Percentiles rank a stretch among this genome's conserved stretches.
These are phyloP conservation scores for Micronycteris hirsuta DNA, from an alignment of 2,113 vertebrate genomes.

Conservation along the genomic window DNA sequence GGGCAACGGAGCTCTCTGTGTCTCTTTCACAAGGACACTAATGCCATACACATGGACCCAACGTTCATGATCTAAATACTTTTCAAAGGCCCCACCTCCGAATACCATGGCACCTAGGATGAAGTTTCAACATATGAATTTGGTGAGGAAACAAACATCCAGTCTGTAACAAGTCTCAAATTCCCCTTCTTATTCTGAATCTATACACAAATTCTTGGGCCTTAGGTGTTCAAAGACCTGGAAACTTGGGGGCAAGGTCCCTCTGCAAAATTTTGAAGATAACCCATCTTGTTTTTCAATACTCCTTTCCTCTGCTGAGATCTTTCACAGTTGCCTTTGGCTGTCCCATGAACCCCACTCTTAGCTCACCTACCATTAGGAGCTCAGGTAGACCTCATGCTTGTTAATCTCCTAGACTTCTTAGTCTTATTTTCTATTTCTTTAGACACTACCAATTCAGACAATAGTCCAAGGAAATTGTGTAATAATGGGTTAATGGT, in stretches of 20 bases:
- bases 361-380: neutral
- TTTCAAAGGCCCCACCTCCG: neutral
- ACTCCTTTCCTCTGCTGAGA: neutral
- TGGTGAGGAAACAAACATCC: neutral
- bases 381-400: neutral
- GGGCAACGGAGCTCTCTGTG: neutral
- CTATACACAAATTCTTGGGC: neutral
- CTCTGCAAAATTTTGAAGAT: neutral
- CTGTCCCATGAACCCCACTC: neutral
- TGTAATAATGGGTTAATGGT: neutral
- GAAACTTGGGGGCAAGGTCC: neutral
- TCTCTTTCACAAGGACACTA: neutral
- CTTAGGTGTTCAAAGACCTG: neutral
- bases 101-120: neutral
- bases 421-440: neutral
- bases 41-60: neutral
- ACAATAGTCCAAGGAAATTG: neutral
- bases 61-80: neutral
- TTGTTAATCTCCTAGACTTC: neutral
- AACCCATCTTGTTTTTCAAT: neutral
- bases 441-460: neutral
- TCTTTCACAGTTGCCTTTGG: neutral
- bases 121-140: neutral
- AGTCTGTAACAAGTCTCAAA: neutral
- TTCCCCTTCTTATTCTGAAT: neutral